Conservation (phyloP, 2,113 vertebrate genomes). For the Sapayoa aenigma region DNA sequence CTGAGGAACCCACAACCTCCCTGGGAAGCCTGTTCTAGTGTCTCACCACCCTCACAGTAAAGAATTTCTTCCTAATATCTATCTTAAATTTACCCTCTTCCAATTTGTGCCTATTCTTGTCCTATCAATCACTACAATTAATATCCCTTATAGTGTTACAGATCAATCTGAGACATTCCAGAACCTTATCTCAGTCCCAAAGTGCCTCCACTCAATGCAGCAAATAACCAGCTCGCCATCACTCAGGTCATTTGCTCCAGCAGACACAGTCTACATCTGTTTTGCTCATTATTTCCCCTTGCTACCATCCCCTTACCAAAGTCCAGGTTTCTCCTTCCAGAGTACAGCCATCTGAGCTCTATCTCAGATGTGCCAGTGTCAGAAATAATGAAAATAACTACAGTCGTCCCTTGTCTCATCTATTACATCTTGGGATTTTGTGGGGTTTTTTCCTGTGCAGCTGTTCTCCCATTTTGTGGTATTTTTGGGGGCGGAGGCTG, state of each 20-base stretch:
- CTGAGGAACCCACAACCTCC: neutral
- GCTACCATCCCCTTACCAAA: neutral
- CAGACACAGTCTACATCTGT: neutral
- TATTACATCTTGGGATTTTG: no score
- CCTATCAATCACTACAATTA: neutral
- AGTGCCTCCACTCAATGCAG: neutral
- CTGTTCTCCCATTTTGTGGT: no score
- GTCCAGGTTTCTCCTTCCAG: neutral
- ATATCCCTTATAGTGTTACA: neutral
- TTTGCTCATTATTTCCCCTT: neutral
- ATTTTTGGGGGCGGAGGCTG: no score
- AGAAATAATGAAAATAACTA: neutral
- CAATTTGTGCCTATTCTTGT: neutral
- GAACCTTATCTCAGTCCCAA: neutral
- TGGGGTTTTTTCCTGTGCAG: no score
- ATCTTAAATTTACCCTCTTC: neutral
- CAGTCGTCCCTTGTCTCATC: no score
- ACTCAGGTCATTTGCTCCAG: neutral
- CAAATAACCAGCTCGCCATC: neutral
- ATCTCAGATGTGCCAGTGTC: neutral
- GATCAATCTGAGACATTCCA: neutral
- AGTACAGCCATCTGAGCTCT: neutral
- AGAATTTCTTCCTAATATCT: neutral
- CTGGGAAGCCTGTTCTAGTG: neutral
- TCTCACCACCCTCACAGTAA: neutral